Evolutionary conservation across 53 echinoderm and acorn worm genomes (phyloP), one percentile per base, ranked within the genome.

Genomic region (Henricia sp.): DNA sequence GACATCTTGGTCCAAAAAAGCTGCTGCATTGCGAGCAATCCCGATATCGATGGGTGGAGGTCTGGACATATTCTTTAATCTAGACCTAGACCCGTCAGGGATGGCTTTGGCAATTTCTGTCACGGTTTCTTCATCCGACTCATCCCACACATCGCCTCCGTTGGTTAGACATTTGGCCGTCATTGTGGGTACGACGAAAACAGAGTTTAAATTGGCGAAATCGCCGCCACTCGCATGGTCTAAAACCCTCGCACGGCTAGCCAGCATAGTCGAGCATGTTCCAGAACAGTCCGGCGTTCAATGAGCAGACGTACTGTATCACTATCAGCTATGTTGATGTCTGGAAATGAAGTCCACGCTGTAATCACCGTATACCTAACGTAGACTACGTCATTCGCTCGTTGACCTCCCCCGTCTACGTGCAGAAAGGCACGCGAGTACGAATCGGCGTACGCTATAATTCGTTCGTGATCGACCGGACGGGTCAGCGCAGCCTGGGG

Each of bases 31-130:
- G 32, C 80, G 63, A 35, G 80, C 80, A 29, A 63, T 29, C 30
- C 29, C 46, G n/a, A 80, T 64, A n/a, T 80, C 80, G 27, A 80
- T 80, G n/a, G 80, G 80, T 0, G 80, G 80, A 12, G 63, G 50
- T 46, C 62, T 80, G 43, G 60, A 14, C 32, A 52, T 20, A 37
- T 80, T 60, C 17, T 62, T 80, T 34, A 4, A 46, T 50, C 62
- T 80, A 8, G 21, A 21, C 37, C 26, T 58, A 14, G 30, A 36
- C 11, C 19, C 59, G 17, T 13, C 37, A 3, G 38, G 16, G 2
- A 3, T 55, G 37, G 12, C 41, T 41, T 57, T 25, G 23, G n/a
- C 32, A 32, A 78, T 26, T 10, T 29, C 41, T 21, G 30, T 24
- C 24, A 16, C 23, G 17, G 23, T 55, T 30, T 16, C 10, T 51